A percentile compares a stretch with the other conserved stretches of the same genome.
These are phyloP conservation scores for Platorchestia sp. DNA, from an alignment of 1,140 invertebrate genomes.

Conservation along the genomic window DNA sequence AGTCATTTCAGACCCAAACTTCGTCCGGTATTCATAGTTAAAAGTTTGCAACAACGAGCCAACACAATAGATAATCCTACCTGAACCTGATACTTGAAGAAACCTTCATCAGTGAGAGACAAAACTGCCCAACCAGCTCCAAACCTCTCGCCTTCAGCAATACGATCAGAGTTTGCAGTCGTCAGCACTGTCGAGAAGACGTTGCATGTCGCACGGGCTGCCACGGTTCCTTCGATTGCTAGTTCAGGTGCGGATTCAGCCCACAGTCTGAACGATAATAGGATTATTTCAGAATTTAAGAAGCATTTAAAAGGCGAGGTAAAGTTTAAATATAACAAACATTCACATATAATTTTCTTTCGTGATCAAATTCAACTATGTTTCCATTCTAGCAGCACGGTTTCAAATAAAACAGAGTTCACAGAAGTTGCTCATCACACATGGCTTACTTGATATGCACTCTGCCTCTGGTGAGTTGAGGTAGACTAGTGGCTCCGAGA, in stretches of 20 bases:
- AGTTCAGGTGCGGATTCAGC: constrained; percentile 77
- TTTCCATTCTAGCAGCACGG: not conserved
- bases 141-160: constrained; percentile 41
- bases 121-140: constrained; percentile 66
- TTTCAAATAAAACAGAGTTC: not conserved
- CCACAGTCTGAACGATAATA: constrained; percentile 75
- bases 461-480: constrained; percentile 80
- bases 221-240: constrained; percentile 77
- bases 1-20: not conserved
- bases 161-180: constrained; percentile 49
- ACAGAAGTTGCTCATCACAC: not conserved
- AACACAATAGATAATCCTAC: constrained; percentile 1
- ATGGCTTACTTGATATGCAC: constrained; percentile 69
- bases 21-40: not conserved
- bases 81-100: constrained; percentile 65
- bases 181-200: constrained; percentile 78
- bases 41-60: not conserved
- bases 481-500: constrained; percentile 79
- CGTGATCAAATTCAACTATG: not conserved
- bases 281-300: not conserved
- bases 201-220: constrained; percentile 83
- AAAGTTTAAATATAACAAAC: not conserved
- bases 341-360: not conserved
- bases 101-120: constrained; percentile 64
- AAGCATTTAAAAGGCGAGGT: not conserved